Evolutionary conservation across 2,888 invertebrate genomes (phyloP), one percentile per base, ranked within the genome.

Genomic region (Lapara coniferarum): DNA sequence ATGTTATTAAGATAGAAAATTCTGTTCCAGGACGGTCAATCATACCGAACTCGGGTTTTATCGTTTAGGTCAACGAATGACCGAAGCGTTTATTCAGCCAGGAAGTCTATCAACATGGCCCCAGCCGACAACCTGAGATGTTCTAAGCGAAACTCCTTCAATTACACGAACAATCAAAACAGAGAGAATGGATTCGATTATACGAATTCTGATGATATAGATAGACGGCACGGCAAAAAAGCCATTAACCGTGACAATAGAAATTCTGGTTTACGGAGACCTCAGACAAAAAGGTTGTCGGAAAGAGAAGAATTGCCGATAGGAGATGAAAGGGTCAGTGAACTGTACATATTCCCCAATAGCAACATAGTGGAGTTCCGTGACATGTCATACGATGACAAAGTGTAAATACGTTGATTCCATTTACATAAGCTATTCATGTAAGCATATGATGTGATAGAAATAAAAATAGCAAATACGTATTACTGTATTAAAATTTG

Each of bases 301-400:
- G 78, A 75, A 52, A 78, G 81, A 53, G 82, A 85, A 12, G 88
- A 89, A 19, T 66, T 81, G 67, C 89, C 91, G 4, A 80, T 87
- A 46, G 89, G 88, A 0, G 91, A 93, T 67, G 93, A 92, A 73
- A 84, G 91, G 78, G 89, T 93, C 67, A 89, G 91, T 71, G 93
- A 93, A 73, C 74, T 93, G 71, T 93, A 93, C 70, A 92, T 93
- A 74, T 93, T 93, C 75, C 93, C 93, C 52, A 92, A 92, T 71
- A 92, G 93, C 75, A 89, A 89, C 72, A 88, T 92, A 58, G 92
- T 93, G 53, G 93, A 93, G 77, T 93, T 93, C 72, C 92, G 90
- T 74, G 91, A 93, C 83, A 83, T 89, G 78, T 79, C 89, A 68
- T 89, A 89, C 75, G 92, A 93, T 75, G 91, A 93, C 77, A 92